phyloP scores from a whole-genome alignment of 2,113 vertebrate genomes.

The Origma solitaria region DNA sequence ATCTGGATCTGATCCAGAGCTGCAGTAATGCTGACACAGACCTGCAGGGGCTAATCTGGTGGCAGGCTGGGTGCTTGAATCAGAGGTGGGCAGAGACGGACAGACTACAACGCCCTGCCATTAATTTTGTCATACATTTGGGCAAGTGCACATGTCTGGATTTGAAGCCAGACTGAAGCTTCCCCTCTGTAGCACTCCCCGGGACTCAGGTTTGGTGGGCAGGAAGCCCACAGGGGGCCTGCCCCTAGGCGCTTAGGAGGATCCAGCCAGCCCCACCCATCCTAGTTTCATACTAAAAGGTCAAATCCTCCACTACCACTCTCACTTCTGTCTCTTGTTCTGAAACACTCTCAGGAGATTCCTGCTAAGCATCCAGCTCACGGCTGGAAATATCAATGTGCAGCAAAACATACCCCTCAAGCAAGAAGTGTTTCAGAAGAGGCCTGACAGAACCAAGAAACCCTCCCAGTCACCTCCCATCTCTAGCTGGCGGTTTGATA shows the following conservation, averaged over 20 bases:
- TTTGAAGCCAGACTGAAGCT: background rate
- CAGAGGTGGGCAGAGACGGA: background rate
- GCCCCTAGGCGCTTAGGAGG: background rate
- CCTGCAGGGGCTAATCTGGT: background rate
- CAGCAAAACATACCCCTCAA: background rate
- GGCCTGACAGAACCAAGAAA: background rate
- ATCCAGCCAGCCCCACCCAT: background rate
- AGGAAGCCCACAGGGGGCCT: background rate
- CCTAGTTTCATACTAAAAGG: background rate
- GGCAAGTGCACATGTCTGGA: background rate
- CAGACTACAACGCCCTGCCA: background rate
- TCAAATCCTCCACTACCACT: background rate
- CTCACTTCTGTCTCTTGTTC: background rate
- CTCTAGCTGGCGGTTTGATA: background rate
- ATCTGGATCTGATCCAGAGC: background rate
- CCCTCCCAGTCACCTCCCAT: background rate
- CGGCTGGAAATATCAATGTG: background rate
- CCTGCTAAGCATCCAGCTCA: background rate
- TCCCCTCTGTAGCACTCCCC: background rate
- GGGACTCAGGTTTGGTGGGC: background rate
- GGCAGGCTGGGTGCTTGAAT: background rate
- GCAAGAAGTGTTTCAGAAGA: background rate
- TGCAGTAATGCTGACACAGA: background rate
- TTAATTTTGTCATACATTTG: background rate
- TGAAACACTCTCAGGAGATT: background rate